Percentiles rank a stretch among this genome's conserved stretches.
These are phyloP conservation scores for Python bivittatus DNA, from an alignment of 2,113 vertebrate genomes.

Conservation along the genomic window DNA sequence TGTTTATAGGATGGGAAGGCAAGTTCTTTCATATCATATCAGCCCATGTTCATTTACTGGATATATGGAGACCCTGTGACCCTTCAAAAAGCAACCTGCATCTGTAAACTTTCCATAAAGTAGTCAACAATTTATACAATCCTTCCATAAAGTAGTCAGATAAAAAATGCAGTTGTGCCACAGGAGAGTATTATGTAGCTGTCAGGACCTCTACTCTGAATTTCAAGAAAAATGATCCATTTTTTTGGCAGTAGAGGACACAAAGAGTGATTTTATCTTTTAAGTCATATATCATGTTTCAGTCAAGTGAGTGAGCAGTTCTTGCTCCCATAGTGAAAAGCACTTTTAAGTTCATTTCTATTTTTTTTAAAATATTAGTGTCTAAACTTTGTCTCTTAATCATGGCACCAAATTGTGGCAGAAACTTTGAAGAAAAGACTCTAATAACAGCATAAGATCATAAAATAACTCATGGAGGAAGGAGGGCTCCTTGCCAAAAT, in stretches of 20 bases:
- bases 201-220: neutral
- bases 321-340: neutral
- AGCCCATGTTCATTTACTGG: neutral
- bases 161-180: neutral
- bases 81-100: too few species aligned
- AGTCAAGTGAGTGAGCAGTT: too few species aligned
- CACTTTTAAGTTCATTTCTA: neutral
- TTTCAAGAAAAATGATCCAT: too few species aligned
- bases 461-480: too few species aligned
- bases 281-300: neutral
- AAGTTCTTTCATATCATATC: neutral
- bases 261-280: neutral
- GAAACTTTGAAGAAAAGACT: neutral
- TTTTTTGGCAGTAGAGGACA: neutral
- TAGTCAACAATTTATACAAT: neutral
- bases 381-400: neutral
- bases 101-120: neutral
- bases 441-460: too few species aligned
- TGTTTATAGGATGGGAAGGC: neutral
- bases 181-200: neutral
- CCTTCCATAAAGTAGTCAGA: neutral
- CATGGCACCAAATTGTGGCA: neutral
- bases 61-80: neutral
- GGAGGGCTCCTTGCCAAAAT: neutral
- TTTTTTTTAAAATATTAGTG: conserved; percentile 12